These are phyloP conservation scores for Psammodynastes pulverulentus DNA, from an alignment of 2,113 vertebrate genomes.

Conservation along the genomic window DNA sequence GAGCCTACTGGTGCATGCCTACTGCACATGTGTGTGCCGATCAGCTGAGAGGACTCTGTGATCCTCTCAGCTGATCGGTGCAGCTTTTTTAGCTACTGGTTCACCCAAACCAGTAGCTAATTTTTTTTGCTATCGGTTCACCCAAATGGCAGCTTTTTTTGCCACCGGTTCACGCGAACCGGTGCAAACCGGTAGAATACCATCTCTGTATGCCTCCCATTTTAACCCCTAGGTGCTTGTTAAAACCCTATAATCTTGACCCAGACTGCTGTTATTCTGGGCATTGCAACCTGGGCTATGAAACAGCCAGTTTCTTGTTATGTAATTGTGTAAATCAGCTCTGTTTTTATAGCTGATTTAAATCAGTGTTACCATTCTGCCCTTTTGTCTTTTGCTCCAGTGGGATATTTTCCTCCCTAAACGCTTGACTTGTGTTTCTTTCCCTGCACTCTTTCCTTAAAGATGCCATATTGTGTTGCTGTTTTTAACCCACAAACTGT, in stretches of 20 bases:
- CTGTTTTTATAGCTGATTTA: conserved; percentile 13
- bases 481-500: conserved; percentile 6
- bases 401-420: not conserved
- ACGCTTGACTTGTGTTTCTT: conserved; percentile 17
- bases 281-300: not conserved
- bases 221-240: not conserved
- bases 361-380: conserved; percentile 19
- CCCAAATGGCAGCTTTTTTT: too few species aligned
- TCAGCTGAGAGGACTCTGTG: too few species aligned
- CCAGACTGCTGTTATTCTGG: not conserved
- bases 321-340: not conserved
- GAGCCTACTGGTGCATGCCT: too few species aligned
- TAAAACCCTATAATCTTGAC: not conserved
- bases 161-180: too few species aligned
- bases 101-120: too few species aligned
- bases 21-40: too few species aligned
- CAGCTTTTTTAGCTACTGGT: too few species aligned
- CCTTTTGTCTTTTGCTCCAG: conserved; percentile 7
- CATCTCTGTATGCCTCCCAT: too few species aligned
- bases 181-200: too few species aligned
- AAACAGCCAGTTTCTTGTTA: not conserved
- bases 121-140: too few species aligned
- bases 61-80: too few species aligned
- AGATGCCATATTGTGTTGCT: conserved; percentile 21
- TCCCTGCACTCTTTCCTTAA: not conserved